Evolutionary conservation across 2,797 vertebrate species (phyloP).

Genomic region (Sebastes matsubarae): DNA sequence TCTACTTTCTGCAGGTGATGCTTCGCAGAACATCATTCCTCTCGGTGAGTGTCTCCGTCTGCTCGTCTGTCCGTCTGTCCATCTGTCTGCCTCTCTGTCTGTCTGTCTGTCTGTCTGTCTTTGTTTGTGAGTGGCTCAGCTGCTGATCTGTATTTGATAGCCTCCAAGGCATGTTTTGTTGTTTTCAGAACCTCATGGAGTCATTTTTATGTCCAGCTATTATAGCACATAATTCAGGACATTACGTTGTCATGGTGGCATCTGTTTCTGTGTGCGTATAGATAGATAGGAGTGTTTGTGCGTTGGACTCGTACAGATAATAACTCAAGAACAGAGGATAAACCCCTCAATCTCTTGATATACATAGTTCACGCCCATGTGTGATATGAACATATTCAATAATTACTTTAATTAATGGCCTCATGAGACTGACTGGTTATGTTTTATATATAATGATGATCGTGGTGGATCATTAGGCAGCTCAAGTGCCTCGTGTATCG

Average conservation of each 20-base stretch:
- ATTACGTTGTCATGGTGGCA: constrained; percentile 23
- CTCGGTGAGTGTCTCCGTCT: constrained; percentile 66
- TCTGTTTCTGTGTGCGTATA: constrained; percentile 17
- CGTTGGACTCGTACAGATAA: not conserved
- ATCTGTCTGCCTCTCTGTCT: not conserved
- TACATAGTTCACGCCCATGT: not conserved
- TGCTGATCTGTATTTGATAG: too few relatives aligned
- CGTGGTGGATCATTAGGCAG: constrained; percentile 32
- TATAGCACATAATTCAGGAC: constrained; percentile 15
- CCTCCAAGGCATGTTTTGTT: not conserved
- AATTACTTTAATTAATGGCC: constrained; percentile 37
- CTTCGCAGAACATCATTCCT: constrained; percentile 66
- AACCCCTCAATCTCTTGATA: constrained; percentile 3
- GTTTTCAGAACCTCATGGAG: constrained; percentile 7
- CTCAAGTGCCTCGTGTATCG: constrained; percentile 9
- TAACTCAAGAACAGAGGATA: constrained; percentile 10
- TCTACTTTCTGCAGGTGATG: constrained; percentile 65
- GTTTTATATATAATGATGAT: constrained; percentile 40
- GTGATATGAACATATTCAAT: constrained; percentile 23
- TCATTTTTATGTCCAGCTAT: constrained; percentile 31
- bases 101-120: not conserved
- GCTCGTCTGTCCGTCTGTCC: constrained; percentile 8
- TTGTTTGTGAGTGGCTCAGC: too few relatives aligned
- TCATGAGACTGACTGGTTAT: constrained; percentile 31
- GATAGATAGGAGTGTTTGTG: not conserved